These are phyloP conservation scores for Caracal caracal DNA, from an alignment of 2,113 vertebrate species.

Conservation along the genomic window DNA sequence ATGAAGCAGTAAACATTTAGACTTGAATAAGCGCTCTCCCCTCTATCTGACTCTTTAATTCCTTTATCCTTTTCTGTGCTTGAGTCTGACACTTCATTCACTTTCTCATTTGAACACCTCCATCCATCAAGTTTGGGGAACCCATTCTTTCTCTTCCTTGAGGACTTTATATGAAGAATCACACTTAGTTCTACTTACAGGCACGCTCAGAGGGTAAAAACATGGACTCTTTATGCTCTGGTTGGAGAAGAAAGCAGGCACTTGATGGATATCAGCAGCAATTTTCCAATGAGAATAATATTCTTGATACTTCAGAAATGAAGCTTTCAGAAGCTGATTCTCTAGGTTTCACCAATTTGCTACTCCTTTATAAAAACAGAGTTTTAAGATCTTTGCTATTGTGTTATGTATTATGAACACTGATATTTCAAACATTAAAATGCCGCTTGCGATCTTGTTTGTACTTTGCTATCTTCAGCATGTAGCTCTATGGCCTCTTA, in stretches of 20 bases:
- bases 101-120: conserved; percentile 29
- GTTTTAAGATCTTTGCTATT: conserved; percentile 1
- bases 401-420: conserved; percentile 14
- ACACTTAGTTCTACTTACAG: background rate
- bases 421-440: conserved; percentile 22
- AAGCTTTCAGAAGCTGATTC: conserved; percentile 12
- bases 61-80: background rate
- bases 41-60: conserved; percentile 5
- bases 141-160: conserved; percentile 33
- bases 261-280: background rate
- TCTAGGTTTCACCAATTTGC: background rate
- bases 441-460: background rate
- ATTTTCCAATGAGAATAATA: conserved; percentile 36
- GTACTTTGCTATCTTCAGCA: background rate
- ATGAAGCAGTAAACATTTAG: conserved; percentile 10
- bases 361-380: background rate
- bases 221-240: background rate
- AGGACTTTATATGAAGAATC: conserved; percentile 38
- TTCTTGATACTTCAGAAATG: conserved; percentile 44
- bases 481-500: background rate
- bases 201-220: background rate
- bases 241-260: conserved; percentile 8
- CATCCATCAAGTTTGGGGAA: conserved; percentile 13
- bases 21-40: background rate
- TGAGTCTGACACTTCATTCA: background rate